phyloP scores from a whole-genome alignment of 2,888 invertebrate genomes.

The Bhutanitis thaidina region DNA sequence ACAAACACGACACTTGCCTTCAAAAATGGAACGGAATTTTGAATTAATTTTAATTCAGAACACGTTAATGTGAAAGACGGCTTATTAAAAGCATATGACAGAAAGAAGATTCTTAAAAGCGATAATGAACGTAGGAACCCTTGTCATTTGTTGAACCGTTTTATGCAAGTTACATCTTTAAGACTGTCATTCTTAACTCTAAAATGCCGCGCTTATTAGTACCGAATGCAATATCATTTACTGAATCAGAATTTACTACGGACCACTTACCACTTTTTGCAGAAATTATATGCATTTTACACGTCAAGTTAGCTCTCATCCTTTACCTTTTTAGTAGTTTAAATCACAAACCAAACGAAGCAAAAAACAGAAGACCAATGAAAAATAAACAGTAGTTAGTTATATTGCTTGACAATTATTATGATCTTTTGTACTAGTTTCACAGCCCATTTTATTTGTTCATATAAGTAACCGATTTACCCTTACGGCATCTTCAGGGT shows the following conservation, averaged over 20 bases:
- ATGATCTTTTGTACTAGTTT: too few relatives aligned
- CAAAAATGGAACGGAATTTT: constrained; percentile 57
- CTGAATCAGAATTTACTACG: constrained; percentile 19
- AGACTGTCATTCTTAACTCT: background rate
- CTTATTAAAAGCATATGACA: constrained; percentile 42
- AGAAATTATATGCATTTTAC: constrained; percentile 15
- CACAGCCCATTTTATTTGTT: too few relatives aligned
- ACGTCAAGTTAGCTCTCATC: constrained; percentile 9
- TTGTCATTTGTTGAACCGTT: constrained; percentile 12
- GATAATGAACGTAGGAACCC: constrained; percentile 18
- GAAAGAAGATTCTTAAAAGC: constrained; percentile 17
- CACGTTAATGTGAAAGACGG: constrained; percentile 35
- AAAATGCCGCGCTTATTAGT: constrained; percentile 2
- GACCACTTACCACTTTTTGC: constrained; percentile 18
- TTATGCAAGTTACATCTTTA: constrained; percentile 11
- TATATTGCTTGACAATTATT: too few relatives aligned
- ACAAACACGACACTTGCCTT: constrained; percentile 58
- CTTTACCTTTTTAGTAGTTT: background rate
- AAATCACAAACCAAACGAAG: too few relatives aligned
- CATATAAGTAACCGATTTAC: too few relatives aligned
- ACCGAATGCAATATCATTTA: constrained; percentile 10
- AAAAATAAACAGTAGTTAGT: too few relatives aligned
- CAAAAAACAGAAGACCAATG: too few relatives aligned
- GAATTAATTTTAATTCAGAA: constrained; percentile 45
- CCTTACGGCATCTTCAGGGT: too few relatives aligned